These are phyloP conservation scores for Cygnus olor DNA, from an alignment of 2,797 vertebrate species.

Conservation along the genomic window DNA sequence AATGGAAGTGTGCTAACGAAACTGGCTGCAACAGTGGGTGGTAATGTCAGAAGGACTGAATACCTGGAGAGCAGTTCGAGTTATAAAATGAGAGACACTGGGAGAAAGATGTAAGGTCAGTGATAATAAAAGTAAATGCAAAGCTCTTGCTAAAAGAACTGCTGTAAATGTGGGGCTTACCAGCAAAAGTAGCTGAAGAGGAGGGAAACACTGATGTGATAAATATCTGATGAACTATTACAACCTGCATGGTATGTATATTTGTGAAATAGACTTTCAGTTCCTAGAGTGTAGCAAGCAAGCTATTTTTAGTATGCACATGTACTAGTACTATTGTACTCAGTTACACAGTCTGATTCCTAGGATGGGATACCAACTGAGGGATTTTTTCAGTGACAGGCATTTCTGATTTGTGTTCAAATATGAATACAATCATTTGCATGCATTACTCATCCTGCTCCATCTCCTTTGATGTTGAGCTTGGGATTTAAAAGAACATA, in stretches of 20 bases:
- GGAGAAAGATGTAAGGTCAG: neutral
- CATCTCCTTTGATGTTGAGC: conserved; percentile 27
- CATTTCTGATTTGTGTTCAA: conserved; percentile 32
- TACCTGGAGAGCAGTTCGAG: neutral
- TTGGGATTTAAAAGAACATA: conserved; percentile 35
- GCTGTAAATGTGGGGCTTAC: neutral
- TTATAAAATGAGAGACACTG: neutral
- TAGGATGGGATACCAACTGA: neutral
- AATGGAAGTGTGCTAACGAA: neutral
- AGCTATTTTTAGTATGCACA: neutral
- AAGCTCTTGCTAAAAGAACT: neutral
- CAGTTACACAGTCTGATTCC: neutral
- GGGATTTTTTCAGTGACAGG: neutral
- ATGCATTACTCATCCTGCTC: conserved; percentile 5
- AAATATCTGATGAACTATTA: neutral
- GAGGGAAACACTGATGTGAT: neutral
- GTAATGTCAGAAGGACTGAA: neutral
- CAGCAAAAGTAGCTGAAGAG: neutral
- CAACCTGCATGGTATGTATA: neutral
- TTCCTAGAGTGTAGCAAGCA: neutral
- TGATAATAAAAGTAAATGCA: neutral
- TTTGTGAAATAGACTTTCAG: neutral
- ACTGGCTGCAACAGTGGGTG: neutral
- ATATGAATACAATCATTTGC: neutral
- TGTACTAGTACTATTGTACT: neutral